Base-by-base conservation (phyloP, 2,888 invertebrate species). In the Heteropelma amictum region DNA sequence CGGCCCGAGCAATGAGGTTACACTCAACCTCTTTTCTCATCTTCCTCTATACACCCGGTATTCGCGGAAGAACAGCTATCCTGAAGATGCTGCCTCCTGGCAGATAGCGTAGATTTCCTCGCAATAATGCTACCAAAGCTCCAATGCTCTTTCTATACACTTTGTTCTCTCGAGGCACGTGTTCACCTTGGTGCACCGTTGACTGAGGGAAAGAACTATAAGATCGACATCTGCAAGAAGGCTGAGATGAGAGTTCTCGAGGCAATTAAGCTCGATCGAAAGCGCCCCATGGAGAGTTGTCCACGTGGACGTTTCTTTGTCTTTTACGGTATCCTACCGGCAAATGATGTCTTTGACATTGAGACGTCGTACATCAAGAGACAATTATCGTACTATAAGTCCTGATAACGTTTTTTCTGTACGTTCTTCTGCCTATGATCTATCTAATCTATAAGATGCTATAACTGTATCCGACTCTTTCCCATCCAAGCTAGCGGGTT, bases 191-290 rank as follows among this genome's bases (percentile, higher is more conserved):
- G 58, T 26, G 69, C 45, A 65, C 61, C 56, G 30, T 54, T 49
- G 38, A 71, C 65, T 45, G 54, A 28, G 47, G 54, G 30, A 58
- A 56, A 53, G 58, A 45, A 26, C 28, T n/a, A n/a, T n/a, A 19
- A 49, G 19, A 21, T 47, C 19, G 47, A 23, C 35, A 49, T 45
- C 33, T 23, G 14, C 23, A 26, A 63, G 38, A 56, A 54, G 58
- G 51, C 33, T 47, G 54, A 40, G 68, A 61, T 73, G 64, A 64
- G 60, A 74, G 74, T 64, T 69, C 65, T 40, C 47, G 69, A 80
- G 81, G 80, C 82, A 82, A 84, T 83, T 84, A 84, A 84, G 81
- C 79, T 77, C 26, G 45, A 69, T 68, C 51, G 21, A n/a, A 17
- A 23, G 79, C 68, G 70, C 64, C 72, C 76, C 76, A 68, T 78